These are phyloP conservation scores for Drosophila tsacasi DNA, from an alignment of 1,140 invertebrate species.

Conservation along the genomic window DNA sequence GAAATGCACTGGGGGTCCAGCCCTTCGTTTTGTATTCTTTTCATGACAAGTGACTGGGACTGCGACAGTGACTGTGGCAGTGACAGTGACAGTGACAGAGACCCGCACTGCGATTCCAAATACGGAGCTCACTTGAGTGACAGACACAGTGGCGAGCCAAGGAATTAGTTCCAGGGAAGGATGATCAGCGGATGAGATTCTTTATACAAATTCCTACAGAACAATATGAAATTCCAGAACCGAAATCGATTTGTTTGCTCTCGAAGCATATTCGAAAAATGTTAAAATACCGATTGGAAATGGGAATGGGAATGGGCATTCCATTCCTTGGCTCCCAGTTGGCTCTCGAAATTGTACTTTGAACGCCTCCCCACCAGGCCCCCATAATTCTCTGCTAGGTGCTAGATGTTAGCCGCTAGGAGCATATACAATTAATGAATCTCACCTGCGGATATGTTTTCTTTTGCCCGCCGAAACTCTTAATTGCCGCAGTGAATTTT, in stretches of 20 bases:
- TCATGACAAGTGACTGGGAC: slow-evolving; percentile 14
- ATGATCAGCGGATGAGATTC: slow-evolving; percentile 4
- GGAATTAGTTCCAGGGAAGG: slow-evolving; percentile 6
- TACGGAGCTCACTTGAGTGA: slow-evolving; percentile 11
- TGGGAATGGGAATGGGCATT: slow-evolving; percentile 43
- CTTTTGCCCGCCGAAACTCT: slow-evolving; percentile 51
- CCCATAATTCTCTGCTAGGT: slow-evolving; percentile 19
- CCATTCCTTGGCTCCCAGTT: slow-evolving; percentile 36
- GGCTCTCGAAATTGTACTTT: slow-evolving; percentile 56
- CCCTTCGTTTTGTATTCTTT: background rate
- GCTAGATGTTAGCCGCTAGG: slow-evolving; percentile 2
- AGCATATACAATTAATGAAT: slow-evolving; percentile 68
- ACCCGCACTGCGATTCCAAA: slow-evolving; percentile 5
- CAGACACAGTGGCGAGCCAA: slow-evolving; percentile 19
- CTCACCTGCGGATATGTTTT: slow-evolving; percentile 67
- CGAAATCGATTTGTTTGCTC: slow-evolving; percentile 57
- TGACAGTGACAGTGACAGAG: slow-evolving; percentile 24
- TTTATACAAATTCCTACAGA: slow-evolving; percentile 51
- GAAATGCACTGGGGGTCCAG: slow-evolving; percentile 24
- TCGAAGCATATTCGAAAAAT: slow-evolving; percentile 19
- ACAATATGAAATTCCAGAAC: slow-evolving; percentile 34
- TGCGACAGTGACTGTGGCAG: slow-evolving; percentile 14
- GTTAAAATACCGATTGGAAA: slow-evolving; percentile 17
- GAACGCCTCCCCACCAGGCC: slow-evolving; percentile 36
- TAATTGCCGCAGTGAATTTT: slow-evolving; percentile 62